Conservation (phyloP, 2,113 vertebrate species). For the Sinocyclocheilus anshuiensis region DNA sequence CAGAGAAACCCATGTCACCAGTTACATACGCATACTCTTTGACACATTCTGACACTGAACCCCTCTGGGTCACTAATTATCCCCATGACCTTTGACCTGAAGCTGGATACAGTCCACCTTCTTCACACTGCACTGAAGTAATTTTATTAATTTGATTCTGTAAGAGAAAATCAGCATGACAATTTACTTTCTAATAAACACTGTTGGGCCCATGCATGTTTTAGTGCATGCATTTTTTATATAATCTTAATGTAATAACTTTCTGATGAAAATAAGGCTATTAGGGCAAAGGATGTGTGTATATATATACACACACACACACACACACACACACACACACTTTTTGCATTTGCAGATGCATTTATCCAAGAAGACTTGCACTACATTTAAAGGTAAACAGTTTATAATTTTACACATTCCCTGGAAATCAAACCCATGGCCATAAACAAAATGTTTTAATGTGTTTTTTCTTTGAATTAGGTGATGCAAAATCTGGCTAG, state of each 20-base stretch:
- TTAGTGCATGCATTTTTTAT: neutral
- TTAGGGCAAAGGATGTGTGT: no score
- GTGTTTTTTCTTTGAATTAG: no score
- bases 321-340: no score
- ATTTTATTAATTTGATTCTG: constrained; percentile 41
- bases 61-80: constrained; percentile 43
- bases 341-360: no score
- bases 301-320: no score
- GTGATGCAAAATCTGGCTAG: no score
- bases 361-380: no score
- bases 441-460: no score
- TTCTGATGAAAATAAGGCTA: neutral
- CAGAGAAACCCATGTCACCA: neutral
- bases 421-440: no score
- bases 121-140: neutral
- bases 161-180: neutral
- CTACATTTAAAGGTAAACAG: no score
- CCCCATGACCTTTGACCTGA: constrained; percentile 29
- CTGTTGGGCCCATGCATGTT: neutral
- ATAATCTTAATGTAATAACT: neutral
- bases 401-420: no score
- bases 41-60: constrained; percentile 22
- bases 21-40: constrained; percentile 14
- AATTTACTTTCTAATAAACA: neutral
- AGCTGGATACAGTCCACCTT: neutral